Evolutionary conservation across 2,888 invertebrate species (phyloP), one percentile per base, ranked within the genome.

Genomic region (Trachelus troglodyta): DNA sequence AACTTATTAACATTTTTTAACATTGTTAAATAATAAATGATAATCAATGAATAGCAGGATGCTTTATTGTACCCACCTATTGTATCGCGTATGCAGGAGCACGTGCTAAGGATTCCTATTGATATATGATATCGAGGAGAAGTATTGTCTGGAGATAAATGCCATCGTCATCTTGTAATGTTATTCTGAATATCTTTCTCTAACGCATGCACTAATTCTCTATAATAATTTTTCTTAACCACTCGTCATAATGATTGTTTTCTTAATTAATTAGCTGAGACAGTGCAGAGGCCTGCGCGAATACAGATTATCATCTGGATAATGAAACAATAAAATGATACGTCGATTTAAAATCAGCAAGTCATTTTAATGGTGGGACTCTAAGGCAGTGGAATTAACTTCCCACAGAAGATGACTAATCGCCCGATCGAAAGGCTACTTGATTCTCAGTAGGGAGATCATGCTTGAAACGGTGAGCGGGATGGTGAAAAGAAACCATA

Each of bases 11-110:
- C 93, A 89, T 92, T 92, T 92, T 56, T 82, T 85, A 82, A 85
- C 84, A 79, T 81, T 84, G 82, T 85, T 80, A 79, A 83, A 82
- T 83, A 81, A 83, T 85, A 85, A 86, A 87, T 87, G 88, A 83
- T 87, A 85, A 86, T 91, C 90, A 92, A 90, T 89, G 90, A 92
- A 91, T 91, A 92, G 91, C 91, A 92, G 91, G 92, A 92, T 91
- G 89, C 87, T 87, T 86, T 84, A 86, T 85, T 85, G 81, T 82
- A 79, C 81, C 84, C 81, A 84, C 81, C 81, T 82, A 56, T 37
- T 56, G 56, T 56, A 56, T 34, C 35, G 73, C 69, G 56, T 56
- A 56, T 9, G 2, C 23, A 56, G 56, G 56, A 23, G 56, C 56
- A 56, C 56, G 56, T 56, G 56, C 56, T 56, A 56, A 56, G 56